Base-by-base conservation (phyloP, 2,888 invertebrate genomes). In the Sarcophaga variegata region DNA sequence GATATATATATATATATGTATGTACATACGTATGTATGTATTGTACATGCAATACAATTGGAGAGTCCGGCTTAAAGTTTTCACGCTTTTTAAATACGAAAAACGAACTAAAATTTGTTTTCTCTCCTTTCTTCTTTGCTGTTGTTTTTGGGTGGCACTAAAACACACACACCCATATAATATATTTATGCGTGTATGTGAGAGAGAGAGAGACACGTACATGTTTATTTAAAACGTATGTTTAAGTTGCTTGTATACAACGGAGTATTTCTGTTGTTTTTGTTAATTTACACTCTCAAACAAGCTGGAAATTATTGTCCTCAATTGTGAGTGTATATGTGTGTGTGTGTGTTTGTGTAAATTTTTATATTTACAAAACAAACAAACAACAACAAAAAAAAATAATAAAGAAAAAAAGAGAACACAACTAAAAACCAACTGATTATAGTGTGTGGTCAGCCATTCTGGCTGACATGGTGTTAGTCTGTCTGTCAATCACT, bases 401-500 rank as follows among this genome's bases (percentile, higher is more conserved):
- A 12, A 54, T 4, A 54, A 17, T 14, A 54, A 54, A 17, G 3
- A 12, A 54, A 37, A 10, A 1, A 27, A 4, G 2, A 37, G 2
- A 8, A 37, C 49, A 77, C 2, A 54, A 47, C n/a, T 25, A 8
- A 20, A 60, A 66, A 22, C 3, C n/a, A 83, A 59, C 45, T 77
- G 77, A 71, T 66, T 49, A 71, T 27, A 66, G 37, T 22, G 25
- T 63, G 27, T 10, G 47, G 64, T 17, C 17, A 20, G 47, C 11
- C 10, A 20, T 59, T 59, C 59, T 4, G 5, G 3, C 54, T 14
- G 54, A 17, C 54, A 54, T 37, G 37, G 10, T 2, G 54, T 54
- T 17, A 54, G 17, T 54, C 54, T 37, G 17, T 47, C 25, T 69
- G 63, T 4, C 79, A 66, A 63, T 70, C 25, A 78, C 37, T 47